Conservation (phyloP, 2,888 invertebrate genomes). For the Steinernema scapterisci region DNA sequence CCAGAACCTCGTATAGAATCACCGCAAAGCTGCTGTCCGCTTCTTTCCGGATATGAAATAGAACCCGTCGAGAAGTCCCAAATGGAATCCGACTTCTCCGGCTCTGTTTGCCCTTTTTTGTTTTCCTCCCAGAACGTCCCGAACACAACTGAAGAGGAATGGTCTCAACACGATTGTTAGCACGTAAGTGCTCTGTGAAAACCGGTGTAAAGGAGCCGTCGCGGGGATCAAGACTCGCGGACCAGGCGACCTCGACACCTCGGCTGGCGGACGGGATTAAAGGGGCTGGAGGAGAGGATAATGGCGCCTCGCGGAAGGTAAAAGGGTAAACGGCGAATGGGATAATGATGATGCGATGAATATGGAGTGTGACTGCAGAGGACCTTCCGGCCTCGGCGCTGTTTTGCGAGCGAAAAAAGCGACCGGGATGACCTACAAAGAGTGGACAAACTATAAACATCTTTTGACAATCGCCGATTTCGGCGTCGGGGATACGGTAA, state of each 20-base stretch:
- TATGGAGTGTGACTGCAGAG: neutral
- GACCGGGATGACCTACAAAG: conserved; percentile 16
- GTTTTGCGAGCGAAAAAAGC: conserved; percentile 17
- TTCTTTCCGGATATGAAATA: no score
- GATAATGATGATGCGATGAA: conserved; percentile 32
- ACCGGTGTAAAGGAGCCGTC: neutral
- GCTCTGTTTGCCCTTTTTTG: no score
- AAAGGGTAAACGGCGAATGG: conserved; percentile 26
- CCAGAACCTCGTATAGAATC: no score
- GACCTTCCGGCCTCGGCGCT: conserved; percentile 17
- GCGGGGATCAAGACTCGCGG: neutral
- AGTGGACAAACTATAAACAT: conserved; percentile 5
- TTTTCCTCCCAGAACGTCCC: neutral
- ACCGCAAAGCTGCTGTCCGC: no score
- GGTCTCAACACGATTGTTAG: conserved; percentile 19
- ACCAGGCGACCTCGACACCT: conserved; percentile 25
- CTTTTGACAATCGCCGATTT: neutral
- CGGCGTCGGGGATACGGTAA: conserved; percentile 17
- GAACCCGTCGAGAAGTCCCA: no score
- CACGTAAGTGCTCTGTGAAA: neutral
- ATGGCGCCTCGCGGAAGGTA: conserved; percentile 28
- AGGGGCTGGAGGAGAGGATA: conserved; percentile 11
- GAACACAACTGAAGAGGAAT: neutral
- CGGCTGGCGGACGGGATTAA: conserved; percentile 28
- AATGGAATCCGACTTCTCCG: no score